Base-by-base conservation (phyloP, 1,140 invertebrate genomes). In the Trialeurodes vaporariorum region DNA sequence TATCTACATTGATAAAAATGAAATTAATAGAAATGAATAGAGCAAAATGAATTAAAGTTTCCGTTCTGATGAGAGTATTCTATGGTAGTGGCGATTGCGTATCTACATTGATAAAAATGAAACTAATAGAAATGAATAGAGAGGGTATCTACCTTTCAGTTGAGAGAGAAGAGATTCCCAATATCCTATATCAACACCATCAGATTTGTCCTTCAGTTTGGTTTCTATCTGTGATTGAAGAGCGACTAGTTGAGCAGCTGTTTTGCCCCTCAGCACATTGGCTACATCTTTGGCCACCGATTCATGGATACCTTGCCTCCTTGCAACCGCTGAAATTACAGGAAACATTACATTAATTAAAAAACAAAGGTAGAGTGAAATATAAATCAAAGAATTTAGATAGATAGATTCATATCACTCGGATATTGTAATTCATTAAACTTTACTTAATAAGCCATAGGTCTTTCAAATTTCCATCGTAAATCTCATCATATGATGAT, bases 121-220 rank as follows among this genome's bases (percentile, higher is more conserved):
- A 58, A 58, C 12, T 12, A 58, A 58, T 12, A 58, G n/a, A 58
- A n/a, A n/a, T 13, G n/a, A 58, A n/a, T 21, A 21, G 25, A 64
- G 26, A 63, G 24, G n/a, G 11, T 68, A 58, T 25, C 67, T 77
- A 87, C 86, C 86, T 85, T 94, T 96, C 1, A 98, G 80, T 77
- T 97, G 90, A 58, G 91, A 92, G 11, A 97, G 81, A 61, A 98
- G 79, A 61, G 91, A 93, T 80, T 98, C 96, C 95, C 96, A 99
- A 79, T 98, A 98, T 63, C 91, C 92, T 69, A 98, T 90, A 81
- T 99, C 96, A 59, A 98, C 87, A 40, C 94, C 95, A 77, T 95
- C 93, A 60, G 87, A 85, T 65, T 90, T 86, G 0, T 86, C 85
- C 70, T 81, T 83, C 34, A 97, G 91, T 82, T 98, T 99, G 11